Percentiles rank a stretch among this genome's conserved stretches.
Evolutionary conservation across 1,140 invertebrate species (phyloP).

Genomic region (Drosophila funebris): DNA sequence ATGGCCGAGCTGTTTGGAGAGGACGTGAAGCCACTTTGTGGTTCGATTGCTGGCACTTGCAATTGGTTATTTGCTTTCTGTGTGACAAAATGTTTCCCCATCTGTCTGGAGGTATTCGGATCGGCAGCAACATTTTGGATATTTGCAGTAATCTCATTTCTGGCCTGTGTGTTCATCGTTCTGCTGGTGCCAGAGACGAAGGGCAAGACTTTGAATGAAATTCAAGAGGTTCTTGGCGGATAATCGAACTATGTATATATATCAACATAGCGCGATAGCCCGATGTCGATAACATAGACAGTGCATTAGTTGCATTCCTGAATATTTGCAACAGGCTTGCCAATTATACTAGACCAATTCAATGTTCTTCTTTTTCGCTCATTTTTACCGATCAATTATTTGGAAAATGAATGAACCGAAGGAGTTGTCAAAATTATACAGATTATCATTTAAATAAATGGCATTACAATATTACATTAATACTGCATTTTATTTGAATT

Average conservation of each 20-base stretch:
- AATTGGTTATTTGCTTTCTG: conserved; percentile 92
- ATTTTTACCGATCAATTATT: too few relatives aligned
- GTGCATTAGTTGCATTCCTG: too few relatives aligned
- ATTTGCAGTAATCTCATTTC: conserved; percentile 87
- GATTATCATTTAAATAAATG: too few relatives aligned
- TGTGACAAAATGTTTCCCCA: conserved; percentile 88
- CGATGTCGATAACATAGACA: neutral
- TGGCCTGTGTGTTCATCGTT: conserved; percentile 86
- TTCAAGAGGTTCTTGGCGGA: conserved; percentile 70
- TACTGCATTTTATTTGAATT: neutral
- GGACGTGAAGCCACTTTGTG: conserved; percentile 89
- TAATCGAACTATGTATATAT: neutral
- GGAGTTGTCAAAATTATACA: too few relatives aligned
- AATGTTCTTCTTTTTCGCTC: too few relatives aligned
- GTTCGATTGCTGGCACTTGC: conserved; percentile 88
- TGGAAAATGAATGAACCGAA: too few relatives aligned
- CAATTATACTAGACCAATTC: too few relatives aligned
- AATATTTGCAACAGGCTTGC: too few relatives aligned
- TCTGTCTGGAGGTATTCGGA: conserved; percentile 64
- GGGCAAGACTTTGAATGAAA: conserved; percentile 88
- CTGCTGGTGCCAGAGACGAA: conserved; percentile 89
- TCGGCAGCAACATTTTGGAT: conserved; percentile 88
- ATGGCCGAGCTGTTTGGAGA: conserved; percentile 90
- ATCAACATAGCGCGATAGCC: neutral
- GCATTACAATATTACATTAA: too few relatives aligned